These are phyloP conservation scores for Drosophila arawakana DNA, from an alignment of 1,140 invertebrate genomes.

Conservation along the genomic window DNA sequence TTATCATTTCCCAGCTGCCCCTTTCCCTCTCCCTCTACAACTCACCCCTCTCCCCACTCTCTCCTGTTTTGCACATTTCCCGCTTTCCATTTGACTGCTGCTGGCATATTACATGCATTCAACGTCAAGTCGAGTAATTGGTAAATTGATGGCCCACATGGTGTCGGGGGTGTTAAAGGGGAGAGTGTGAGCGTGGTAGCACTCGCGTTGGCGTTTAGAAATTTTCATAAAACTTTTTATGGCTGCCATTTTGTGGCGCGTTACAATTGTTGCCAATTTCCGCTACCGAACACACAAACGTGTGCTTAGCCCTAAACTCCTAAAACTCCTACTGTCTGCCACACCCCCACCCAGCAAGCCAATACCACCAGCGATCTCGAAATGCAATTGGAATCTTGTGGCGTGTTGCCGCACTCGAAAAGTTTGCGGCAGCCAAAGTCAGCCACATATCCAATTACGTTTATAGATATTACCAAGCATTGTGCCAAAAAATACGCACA, in stretches of 20 bases:
- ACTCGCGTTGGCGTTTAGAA: conserved; percentile 55
- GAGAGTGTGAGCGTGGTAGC: conserved; percentile 13
- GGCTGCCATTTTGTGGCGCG: conserved; percentile 65
- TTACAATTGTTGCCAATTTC: conserved; percentile 78
- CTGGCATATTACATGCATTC: conserved; percentile 38
- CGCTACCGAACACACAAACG: conserved; percentile 29
- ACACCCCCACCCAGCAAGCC: too few relatives aligned
- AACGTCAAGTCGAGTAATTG: conserved; percentile 65
- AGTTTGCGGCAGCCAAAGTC: conserved; percentile 51
- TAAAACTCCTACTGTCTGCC: too few relatives aligned
- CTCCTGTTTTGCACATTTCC: too few relatives aligned
- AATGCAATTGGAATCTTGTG: conserved; percentile 38
- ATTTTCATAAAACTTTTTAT: conserved; percentile 82
- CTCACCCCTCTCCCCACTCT: background rate
- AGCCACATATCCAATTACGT: conserved; percentile 77
- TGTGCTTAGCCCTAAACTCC: conserved; percentile 30
- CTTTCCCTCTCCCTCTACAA: too few relatives aligned
- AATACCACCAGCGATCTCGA: background rate
- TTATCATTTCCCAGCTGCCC: conserved; percentile 4
- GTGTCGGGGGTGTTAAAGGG: background rate
- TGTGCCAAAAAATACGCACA: conserved; percentile 66
- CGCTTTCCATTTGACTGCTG: background rate
- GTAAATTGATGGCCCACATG: conserved; percentile 66
- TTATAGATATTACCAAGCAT: conserved; percentile 75
- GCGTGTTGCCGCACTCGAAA: conserved; percentile 39